Evolutionary conservation across 2,113 vertebrate species (phyloP), one percentile per base, ranked within the genome.

Genomic region (Dryoscopus gambensis): DNA sequence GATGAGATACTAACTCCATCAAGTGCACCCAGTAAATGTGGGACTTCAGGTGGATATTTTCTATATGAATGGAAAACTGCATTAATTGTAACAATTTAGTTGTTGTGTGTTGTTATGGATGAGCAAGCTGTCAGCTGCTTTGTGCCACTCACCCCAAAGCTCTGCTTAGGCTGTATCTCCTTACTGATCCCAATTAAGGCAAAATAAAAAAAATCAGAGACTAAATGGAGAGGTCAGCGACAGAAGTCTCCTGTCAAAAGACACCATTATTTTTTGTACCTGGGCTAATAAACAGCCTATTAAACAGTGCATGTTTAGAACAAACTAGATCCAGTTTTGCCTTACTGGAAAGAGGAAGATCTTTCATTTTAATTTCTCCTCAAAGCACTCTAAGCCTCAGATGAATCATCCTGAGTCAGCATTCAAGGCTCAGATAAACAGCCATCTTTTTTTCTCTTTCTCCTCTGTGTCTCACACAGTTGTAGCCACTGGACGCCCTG

Each of bases 401-500:
- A 70, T 88, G n/a, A 91, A 70, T 90, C 40, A 52, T 37, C 39
- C 60, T 19, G 27, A 81, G 50, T 55, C 53, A 63, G 52, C 59
- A 31, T 77, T 91, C 70, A 92, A 84, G 64, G 49, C 49, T 63
- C 53, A 67, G 53, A 69, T 73, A 67, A 83, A 71, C 73, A 89
- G 40, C 16, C 14, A 35, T 33, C 27, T n/a, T 19, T 59, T n/a
- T 71, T 56, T 46, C 57, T 50, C 30, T 33, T 69, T 53, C 25
- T 53, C 27, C 59, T 52, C 50, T 9, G 33, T 9, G 33, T 69
- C 5, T 20, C 47, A 37, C 1, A 11, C 11, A 8, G 50, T 4
- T 1, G 0, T 42, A 19, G 6, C 8, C 3, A 0, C 33, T 35
- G 39, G 35, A 39, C 80, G 53, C 57, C 35, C 39, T 4, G 3